Conservation (phyloP, 1,140 invertebrate genomes). For the Dendroctonus ponderosae region DNA sequence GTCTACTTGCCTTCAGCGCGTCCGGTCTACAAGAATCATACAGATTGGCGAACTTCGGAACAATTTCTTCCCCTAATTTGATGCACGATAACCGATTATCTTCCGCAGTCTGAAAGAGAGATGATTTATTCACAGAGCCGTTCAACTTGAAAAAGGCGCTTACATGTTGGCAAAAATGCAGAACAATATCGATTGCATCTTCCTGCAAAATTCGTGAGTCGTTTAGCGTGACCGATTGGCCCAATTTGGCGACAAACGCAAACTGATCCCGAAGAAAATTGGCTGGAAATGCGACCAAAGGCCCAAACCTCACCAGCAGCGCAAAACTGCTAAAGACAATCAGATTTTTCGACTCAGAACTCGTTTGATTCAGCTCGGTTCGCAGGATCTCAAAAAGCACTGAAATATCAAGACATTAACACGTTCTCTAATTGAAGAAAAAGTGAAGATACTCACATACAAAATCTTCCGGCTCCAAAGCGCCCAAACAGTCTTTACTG, state of each 20-base stretch:
- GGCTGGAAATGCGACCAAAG: conserved; percentile 34
- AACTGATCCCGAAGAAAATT: conserved; percentile 39
- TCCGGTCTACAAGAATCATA: conserved; percentile 38
- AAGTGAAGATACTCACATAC: conserved; percentile 20
- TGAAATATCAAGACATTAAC: conserved; percentile 19
- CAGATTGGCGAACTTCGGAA: conserved; percentile 34
- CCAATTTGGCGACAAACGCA: conserved; percentile 38
- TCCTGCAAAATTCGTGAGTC: conserved; percentile 34
- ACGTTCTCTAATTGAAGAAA: background rate
- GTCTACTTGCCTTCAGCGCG: conserved; percentile 29
- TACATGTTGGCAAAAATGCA: conserved; percentile 41
- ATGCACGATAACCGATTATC: conserved; percentile 43
- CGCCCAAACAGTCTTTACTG: conserved; percentile 34
- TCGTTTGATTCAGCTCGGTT: conserved; percentile 9
- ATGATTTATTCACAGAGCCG: background rate
- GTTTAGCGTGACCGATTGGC: conserved; percentile 24
- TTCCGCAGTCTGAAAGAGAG: conserved; percentile 41
- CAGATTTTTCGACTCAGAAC: conserved; percentile 19
- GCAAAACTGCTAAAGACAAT: conserved; percentile 35
- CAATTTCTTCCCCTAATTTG: conserved; percentile 44
- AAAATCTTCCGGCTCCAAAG: conserved; percentile 35
- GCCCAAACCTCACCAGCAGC: conserved; percentile 40
- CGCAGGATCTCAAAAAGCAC: conserved; percentile 28
- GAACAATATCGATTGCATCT: conserved; percentile 32
- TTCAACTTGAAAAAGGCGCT: conserved; percentile 20